phyloP scores from a whole-genome alignment of 2,797 vertebrate species.

The Centroberyx gerrardi region DNA sequence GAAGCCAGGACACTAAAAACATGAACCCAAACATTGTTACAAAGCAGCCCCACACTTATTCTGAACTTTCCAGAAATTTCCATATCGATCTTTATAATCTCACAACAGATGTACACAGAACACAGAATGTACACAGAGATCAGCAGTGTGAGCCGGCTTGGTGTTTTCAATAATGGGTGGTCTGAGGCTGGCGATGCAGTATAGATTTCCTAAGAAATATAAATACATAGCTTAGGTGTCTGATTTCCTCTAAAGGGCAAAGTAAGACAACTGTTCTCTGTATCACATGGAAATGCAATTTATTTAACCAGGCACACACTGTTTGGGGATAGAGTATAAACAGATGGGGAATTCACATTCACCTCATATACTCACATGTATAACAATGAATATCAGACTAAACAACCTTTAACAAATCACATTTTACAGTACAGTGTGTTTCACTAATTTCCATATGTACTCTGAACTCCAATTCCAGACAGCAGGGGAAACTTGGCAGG shows the following conservation, averaged over 20 bases:
- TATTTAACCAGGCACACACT: conserved; percentile 10
- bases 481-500: neutral
- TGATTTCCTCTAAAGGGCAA: neutral
- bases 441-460: neutral
- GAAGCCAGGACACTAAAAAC: neutral
- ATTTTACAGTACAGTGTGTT: neutral
- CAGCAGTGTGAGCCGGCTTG: neutral
- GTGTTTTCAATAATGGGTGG: conserved; percentile 5
- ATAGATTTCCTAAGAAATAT: conserved; percentile 25
- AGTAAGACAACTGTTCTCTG: neutral
- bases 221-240: conserved; percentile 6
- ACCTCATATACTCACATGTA: neutral
- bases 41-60: too few species aligned
- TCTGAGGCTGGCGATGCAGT: neutral
- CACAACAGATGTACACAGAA: neutral
- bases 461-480: neutral
- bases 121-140: neutral
- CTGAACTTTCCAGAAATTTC: neutral
- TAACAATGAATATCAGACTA: conserved; percentile 9
- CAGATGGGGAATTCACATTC: neutral
- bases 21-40: too few species aligned
- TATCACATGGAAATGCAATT: neutral
- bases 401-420: neutral
- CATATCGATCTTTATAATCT: neutral
- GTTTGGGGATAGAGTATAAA: neutral